These are phyloP conservation scores for Malaclemys terrapin DNA, from an alignment of 2,113 vertebrate genomes.

Conservation along the genomic window DNA sequence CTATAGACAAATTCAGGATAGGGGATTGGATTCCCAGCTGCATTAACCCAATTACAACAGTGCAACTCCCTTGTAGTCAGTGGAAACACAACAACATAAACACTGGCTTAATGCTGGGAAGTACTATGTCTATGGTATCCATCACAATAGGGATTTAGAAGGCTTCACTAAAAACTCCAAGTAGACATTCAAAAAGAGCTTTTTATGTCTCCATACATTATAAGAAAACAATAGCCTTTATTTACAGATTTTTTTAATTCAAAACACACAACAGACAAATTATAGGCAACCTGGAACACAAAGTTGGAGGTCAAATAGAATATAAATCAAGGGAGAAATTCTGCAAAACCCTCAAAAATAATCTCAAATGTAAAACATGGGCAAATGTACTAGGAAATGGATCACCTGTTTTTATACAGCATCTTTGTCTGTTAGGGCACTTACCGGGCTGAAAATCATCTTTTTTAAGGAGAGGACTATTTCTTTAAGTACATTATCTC, in stretches of 20 bases:
- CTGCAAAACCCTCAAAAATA: not conserved
- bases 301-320: not conserved
- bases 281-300: not conserved
- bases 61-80: not conserved
- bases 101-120: not conserved
- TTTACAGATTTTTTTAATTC: not conserved
- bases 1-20: not conserved
- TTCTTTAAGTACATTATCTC: not conserved
- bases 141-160: not conserved
- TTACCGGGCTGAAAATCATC: too few relatives aligned
- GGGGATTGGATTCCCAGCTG: not conserved
- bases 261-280: not conserved
- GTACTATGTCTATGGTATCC: not conserved
- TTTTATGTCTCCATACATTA: not conserved
- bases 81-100: not conserved
- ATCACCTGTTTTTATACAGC: too few relatives aligned
- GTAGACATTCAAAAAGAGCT: accelerated
- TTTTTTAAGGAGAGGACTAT: too few relatives aligned
- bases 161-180: not conserved
- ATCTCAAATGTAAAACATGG: not conserved
- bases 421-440: too few relatives aligned
- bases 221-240: not conserved
- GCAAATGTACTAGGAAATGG: not conserved
- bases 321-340: not conserved
- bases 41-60: not conserved